Conservation (phyloP, 2,113 vertebrate species). For the Scolopax mira region DNA sequence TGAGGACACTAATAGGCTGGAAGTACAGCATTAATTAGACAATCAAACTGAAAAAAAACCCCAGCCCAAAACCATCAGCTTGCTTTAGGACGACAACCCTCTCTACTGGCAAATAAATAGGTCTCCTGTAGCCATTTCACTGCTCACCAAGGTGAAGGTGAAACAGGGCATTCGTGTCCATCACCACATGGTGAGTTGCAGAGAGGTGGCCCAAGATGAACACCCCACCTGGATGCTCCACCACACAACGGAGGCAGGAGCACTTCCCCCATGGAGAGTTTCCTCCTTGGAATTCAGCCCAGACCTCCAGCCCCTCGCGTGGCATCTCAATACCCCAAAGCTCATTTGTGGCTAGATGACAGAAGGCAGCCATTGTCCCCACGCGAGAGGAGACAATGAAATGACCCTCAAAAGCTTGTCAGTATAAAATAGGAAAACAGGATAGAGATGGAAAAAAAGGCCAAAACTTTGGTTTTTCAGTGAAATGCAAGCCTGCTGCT, state of each 20-base stretch:
- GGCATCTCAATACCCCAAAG: neutral
- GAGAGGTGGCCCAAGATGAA: fast-evolving
- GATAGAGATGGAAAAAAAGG: neutral
- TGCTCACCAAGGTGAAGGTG: neutral
- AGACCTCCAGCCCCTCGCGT: fast-evolving
- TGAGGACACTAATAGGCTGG: neutral
- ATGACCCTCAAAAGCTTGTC: neutral
- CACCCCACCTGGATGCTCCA: neutral
- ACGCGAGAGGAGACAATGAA: neutral
- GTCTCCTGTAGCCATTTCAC: neutral
- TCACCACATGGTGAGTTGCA: fast-evolving
- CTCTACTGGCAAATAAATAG: neutral
- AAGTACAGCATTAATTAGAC: neutral
- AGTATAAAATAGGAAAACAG: neutral
- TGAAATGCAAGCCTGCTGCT: neutral
- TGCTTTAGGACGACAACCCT: neutral
- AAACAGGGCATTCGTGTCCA: fast-evolving
- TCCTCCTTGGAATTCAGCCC: neutral
- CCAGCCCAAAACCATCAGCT: neutral
- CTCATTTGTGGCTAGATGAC: fast-evolving
- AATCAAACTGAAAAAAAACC: neutral
- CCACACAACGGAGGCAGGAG: fast-evolving
- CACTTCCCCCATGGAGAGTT: neutral
- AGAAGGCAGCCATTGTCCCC: fast-evolving
- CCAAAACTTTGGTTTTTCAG: neutral